Base-by-base conservation (phyloP, 2,113 vertebrate genomes). In the Bostrychus sinensis region DNA sequence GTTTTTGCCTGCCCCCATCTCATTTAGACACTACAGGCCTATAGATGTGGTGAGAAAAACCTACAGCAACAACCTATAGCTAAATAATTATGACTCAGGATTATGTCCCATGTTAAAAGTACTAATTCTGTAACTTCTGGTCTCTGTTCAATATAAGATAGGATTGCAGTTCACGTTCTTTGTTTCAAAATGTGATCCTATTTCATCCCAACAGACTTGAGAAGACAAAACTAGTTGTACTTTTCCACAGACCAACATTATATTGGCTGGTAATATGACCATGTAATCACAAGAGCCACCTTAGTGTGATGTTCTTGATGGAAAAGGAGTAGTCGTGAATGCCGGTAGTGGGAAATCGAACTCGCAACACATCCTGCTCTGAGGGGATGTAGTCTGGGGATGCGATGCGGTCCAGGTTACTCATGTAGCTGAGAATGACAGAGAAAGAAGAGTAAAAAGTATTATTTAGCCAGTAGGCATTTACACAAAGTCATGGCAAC, bases 251-350 rank as follows among this genome's bases (percentile, higher is more conserved):
- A n/a, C 45, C 54, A 36, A 45, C 75, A 68, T 75, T 25, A 62
- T 53, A 7, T 9, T 14, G n/a, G 67, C 26, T 0, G 5, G 72
- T 78, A 37, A 81, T 56, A 56, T 69, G 46, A 70, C 59, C 26
- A 14, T 50, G 14, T 26, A 26, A 26, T 12, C 20, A 57, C 14
- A 53, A 26, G 1, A n/a, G 48, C 19, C 77, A 96, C 95, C 95
- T 94, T 61, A 97, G 89, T 0, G 89, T 94, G 71, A 95, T 91
- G 61, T 89, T 93, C 64, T 94, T 90, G 69, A 97, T 86, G 0
- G 78, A 91, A 77, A 97, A 96, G 77, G 94, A 88, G 62, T 96
- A 96, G 51, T 96, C 95, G 0, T 95, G 94, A 81, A 97, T 97
- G 77, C 95, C 95, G 0, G 95, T 95, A 23, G 95, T 97, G 19